phyloP scores from a whole-genome alignment of 2,888 invertebrate genomes.

The Cantharis lateralis region DNA sequence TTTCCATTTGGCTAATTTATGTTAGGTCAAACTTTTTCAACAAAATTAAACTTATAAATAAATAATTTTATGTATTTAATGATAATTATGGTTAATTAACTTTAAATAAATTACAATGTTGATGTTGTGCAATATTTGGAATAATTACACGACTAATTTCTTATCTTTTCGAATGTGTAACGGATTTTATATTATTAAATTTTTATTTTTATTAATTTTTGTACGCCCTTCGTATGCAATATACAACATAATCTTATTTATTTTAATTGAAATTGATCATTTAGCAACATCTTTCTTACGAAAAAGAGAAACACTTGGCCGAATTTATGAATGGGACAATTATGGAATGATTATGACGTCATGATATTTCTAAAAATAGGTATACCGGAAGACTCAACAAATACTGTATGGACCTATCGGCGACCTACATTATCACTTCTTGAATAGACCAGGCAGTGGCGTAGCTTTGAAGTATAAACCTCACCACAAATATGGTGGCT shows the following conservation, averaged over 20 bases:
- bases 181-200: background rate
- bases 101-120: background rate
- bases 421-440: background rate
- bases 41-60: background rate
- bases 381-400: background rate
- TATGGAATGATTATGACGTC: background rate
- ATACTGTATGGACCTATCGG: background rate
- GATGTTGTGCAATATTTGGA: background rate
- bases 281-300: background rate
- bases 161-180: background rate
- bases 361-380: background rate
- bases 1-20: background rate
- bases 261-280: background rate
- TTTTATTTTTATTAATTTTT: background rate
- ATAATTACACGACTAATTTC: background rate
- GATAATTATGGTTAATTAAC: background rate
- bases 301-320: background rate
- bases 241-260: too few species aligned
- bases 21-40: background rate
- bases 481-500: too few species aligned
- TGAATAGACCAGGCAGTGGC: background rate
- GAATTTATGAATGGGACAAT: background rate
- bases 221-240: too few species aligned
- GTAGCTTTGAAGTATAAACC: background rate
- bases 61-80: background rate